Conservation (phyloP, 2,888 invertebrate genomes). For the Nemoura dubitans region DNA sequence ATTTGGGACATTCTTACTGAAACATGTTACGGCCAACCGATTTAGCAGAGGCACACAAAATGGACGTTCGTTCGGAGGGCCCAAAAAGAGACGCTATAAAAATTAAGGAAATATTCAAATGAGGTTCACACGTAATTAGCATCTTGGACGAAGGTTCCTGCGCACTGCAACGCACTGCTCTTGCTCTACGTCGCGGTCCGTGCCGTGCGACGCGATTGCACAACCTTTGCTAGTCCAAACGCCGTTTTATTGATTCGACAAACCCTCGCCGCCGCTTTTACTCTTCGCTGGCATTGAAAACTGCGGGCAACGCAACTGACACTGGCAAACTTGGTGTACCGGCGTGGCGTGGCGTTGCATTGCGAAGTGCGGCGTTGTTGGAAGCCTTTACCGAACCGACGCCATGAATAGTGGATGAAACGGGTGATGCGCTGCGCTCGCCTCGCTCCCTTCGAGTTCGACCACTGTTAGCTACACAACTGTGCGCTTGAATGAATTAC, state of each 20-base stretch:
- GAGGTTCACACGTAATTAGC: background rate
- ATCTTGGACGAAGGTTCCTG: background rate
- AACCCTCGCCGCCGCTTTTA: background rate
- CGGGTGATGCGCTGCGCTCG: no score
- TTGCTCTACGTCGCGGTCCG: background rate
- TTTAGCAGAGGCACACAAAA: no score
- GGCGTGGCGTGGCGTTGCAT: background rate
- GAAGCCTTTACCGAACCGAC: no score
- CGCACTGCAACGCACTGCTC: background rate
- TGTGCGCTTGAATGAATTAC: background rate
- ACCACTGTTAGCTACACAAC: background rate
- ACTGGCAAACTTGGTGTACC: background rate
- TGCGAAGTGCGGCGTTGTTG: background rate
- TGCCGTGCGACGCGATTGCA: background rate
- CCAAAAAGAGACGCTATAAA: no score
- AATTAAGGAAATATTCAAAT: no score
- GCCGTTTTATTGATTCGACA: conserved; percentile 17
- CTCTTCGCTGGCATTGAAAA: conserved; percentile 25
- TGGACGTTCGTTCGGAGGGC: no score
- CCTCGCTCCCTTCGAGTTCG: no score
- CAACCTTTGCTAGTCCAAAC: background rate
- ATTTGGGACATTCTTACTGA: no score
- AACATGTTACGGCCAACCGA: no score
- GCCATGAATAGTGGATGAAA: no score
- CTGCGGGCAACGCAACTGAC: background rate